A percentile compares a stretch with the other conserved stretches of the same genome.
Evolutionary conservation across 2,113 vertebrate genomes (phyloP).

Genomic region (Nycticebus coucang): DNA sequence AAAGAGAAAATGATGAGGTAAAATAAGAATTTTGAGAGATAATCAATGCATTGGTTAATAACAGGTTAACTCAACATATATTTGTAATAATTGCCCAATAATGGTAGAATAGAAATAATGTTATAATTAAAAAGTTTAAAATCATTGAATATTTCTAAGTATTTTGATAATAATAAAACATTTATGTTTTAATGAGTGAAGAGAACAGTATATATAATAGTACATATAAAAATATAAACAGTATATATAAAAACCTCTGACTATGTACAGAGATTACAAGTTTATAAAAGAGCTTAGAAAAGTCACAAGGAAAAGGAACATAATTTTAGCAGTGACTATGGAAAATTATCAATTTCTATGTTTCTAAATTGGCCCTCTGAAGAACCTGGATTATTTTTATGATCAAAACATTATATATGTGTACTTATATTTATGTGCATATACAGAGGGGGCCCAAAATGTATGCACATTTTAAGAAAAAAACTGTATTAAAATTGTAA

Average conservation of each 20-base stretch:
- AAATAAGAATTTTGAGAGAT: background rate
- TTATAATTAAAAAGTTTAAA: constrained; percentile 3
- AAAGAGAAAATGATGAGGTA: background rate
- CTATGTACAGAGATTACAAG: background rate
- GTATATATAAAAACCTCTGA: background rate
- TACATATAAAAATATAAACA: no score
- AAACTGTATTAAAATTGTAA: no score
- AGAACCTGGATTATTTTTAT: background rate
- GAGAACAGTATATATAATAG: background rate
- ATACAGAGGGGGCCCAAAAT: no score
- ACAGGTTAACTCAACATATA: background rate
- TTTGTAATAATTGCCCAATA: background rate
- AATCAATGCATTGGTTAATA: background rate
- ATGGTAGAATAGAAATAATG: background rate
- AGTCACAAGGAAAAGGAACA: background rate
- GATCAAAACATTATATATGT: background rate
- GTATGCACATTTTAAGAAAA: no score
- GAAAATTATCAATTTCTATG: background rate
- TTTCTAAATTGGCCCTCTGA: background rate
- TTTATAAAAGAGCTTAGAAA: background rate
- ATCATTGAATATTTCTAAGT: background rate
- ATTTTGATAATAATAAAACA: background rate
- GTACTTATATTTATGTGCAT: background rate
- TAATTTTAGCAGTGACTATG: background rate
- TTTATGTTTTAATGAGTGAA: background rate